Conservation (phyloP, 2,797 vertebrate species). For the Sparidentex hasta region DNA sequence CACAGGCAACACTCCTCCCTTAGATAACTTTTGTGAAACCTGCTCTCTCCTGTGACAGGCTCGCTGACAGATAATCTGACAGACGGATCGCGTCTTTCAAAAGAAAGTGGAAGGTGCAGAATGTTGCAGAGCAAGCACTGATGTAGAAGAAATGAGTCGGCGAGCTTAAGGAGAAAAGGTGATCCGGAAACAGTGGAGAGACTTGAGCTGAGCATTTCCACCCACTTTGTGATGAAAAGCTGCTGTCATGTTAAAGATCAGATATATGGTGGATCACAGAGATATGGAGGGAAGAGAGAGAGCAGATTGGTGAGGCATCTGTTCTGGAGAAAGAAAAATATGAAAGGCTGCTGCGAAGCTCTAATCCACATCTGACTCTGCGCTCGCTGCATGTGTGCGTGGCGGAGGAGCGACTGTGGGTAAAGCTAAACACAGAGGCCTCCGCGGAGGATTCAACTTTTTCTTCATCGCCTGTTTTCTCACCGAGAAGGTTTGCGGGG, state of each 20-base stretch:
- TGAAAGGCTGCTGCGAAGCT: slow-evolving; percentile 30
- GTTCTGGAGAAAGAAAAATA: slow-evolving; percentile 35
- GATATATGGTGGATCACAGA: slow-evolving; percentile 49
- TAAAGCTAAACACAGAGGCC: slow-evolving; percentile 62
- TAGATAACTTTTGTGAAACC: slow-evolving; percentile 44
- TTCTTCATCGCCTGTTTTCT: slow-evolving; percentile 53
- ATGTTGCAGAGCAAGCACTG: slow-evolving; percentile 24
- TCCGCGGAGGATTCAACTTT: slow-evolving; percentile 59
- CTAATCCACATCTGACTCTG: slow-evolving; percentile 43
- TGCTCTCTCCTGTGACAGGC: slow-evolving; percentile 33
- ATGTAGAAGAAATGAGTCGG: slow-evolving; percentile 30
- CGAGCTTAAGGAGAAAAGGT: slow-evolving; percentile 34
- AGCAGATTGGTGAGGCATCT: slow-evolving; percentile 45
- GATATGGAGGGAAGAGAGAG: slow-evolving; percentile 22
- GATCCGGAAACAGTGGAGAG: slow-evolving; percentile 40
- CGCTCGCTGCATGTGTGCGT: slow-evolving; percentile 44
- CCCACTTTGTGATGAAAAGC: slow-evolving; percentile 57
- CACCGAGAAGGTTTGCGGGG: no score
- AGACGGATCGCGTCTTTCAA: slow-evolving; percentile 47
- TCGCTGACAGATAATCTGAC: slow-evolving; percentile 61
- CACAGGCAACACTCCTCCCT: slow-evolving; percentile 39
- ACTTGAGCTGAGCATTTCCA: slow-evolving; percentile 46
- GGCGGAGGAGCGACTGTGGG: slow-evolving; percentile 53
- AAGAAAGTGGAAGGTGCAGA: slow-evolving; percentile 38
- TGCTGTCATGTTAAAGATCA: slow-evolving; percentile 53